These are phyloP conservation scores for Tinea pellionella DNA, from an alignment of 2,888 invertebrate genomes.

Conservation along the genomic window DNA sequence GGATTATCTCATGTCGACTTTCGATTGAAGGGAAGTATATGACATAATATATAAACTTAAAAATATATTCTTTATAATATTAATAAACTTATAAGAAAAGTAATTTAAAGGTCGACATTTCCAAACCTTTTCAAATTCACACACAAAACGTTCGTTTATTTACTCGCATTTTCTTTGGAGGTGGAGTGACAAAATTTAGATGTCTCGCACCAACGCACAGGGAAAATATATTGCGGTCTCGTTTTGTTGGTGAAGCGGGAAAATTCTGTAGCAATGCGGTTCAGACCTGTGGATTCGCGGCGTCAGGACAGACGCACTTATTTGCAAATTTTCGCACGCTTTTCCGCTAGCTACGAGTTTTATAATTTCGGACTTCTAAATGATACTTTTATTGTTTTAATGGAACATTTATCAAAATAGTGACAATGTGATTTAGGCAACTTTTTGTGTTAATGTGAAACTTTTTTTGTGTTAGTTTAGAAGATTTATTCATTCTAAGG, in stretches of 20 bases:
- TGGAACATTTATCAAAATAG: no score
- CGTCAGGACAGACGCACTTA: slow-evolving; percentile 39
- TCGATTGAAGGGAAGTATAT: no score
- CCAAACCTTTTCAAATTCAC: background rate
- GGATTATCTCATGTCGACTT: no score
- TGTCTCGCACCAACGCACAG: slow-evolving; percentile 26
- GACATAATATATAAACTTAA: no score
- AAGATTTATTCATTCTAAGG: no score
- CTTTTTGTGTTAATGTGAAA: background rate
- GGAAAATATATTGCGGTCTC: slow-evolving; percentile 24
- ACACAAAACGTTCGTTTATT: background rate
- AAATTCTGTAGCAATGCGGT: slow-evolving; percentile 40
- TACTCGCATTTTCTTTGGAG: background rate
- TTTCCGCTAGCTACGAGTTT: slow-evolving; percentile 2
- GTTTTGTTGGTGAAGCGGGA: slow-evolving; percentile 39
- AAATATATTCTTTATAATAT: no score
- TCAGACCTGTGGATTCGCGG: slow-evolving; percentile 60
- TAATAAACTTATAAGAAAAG: no score
- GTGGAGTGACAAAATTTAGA: background rate
- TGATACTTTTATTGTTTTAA: background rate
- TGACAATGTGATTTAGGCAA: background rate
- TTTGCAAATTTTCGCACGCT: slow-evolving; percentile 22
- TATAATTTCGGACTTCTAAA: background rate
- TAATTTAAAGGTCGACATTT: background rate
- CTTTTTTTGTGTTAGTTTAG: background rate